A percentile compares a stretch with the other conserved stretches of the same genome.
phyloP scores from a whole-genome alignment of 2,113 vertebrate species.

The Delphinus delphis region DNA sequence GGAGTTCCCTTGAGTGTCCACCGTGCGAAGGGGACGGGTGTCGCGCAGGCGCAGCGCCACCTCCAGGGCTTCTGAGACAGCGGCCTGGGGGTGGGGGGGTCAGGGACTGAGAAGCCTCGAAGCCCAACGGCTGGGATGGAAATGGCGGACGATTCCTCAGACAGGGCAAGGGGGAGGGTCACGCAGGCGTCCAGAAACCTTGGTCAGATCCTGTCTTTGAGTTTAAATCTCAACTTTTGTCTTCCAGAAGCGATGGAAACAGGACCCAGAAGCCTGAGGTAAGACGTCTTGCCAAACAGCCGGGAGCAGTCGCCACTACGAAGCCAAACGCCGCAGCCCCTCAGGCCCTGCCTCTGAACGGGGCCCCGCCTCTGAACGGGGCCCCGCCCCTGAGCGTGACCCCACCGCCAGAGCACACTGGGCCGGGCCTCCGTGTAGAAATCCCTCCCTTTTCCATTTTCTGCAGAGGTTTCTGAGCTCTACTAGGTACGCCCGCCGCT shows the following conservation, averaged over 20 bases:
- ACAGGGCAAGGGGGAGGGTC: no score
- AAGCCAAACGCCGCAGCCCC: rapidly evolving
- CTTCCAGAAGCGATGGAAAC: neutral
- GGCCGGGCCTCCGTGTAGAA: neutral
- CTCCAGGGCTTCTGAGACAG: neutral
- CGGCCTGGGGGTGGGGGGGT: rapidly evolving
- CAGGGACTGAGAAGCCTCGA: neutral
- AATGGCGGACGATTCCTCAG: neutral
- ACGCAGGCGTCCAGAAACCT: neutral
- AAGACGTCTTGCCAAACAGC: rapidly evolving
- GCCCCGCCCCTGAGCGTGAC: neutral
- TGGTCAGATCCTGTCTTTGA: neutral
- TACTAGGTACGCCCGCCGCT: rapidly evolving
- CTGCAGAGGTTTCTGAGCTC: neutral
- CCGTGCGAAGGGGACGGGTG: rapidly evolving
- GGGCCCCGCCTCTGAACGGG: neutral
- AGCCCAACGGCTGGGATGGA: neutral
- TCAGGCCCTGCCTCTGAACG: no score
- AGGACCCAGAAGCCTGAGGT: neutral
- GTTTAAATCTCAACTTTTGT: neutral
- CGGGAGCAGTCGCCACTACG: rapidly evolving
- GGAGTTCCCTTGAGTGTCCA: neutral
- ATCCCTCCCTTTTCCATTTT: neutral
- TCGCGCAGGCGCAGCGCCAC: rapidly evolving
- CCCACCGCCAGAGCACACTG: no score